phyloP scores from a whole-genome alignment of 2,797 vertebrate species.

The Notoglanidium macrostoma region DNA sequence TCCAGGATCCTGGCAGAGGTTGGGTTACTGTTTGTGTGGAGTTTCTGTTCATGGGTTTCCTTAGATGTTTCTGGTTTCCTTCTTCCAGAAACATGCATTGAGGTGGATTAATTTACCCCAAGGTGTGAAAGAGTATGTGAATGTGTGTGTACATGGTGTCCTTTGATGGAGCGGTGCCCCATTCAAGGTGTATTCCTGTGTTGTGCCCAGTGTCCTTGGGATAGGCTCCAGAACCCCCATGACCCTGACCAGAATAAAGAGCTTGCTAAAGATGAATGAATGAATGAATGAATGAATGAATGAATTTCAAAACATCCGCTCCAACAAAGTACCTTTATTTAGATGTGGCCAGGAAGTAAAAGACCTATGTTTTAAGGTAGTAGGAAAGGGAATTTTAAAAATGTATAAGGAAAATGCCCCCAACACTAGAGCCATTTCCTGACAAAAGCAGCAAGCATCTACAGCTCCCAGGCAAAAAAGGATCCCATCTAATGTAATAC shows the following conservation, averaged over 20 bases:
- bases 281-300: neutral
- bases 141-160: neutral
- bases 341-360: conserved; percentile 2
- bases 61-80: neutral
- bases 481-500: conserved; percentile 47
- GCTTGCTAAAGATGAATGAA: neutral
- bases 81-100: neutral
- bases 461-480: conserved; percentile 16
- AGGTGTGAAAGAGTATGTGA: neutral
- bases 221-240: neutral
- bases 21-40: neutral
- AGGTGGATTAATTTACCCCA: too few relatives aligned
- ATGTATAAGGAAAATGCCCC: neutral
- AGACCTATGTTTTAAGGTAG: conserved; percentile 23
- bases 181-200: neutral
- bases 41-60: neutral
- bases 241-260: neutral
- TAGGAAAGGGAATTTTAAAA: conserved; percentile 20
- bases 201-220: neutral
- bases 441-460: conserved; percentile 24
- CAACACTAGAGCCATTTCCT: conserved; percentile 30
- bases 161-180: neutral
- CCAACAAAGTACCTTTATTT: neutral
- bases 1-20: neutral
- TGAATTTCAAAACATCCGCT: conserved; percentile 1